A percentile compares a stretch with the other conserved stretches of the same genome.
phyloP scores from a whole-genome alignment of 2,113 vertebrate species.

The Talpa occidentalis region DNA sequence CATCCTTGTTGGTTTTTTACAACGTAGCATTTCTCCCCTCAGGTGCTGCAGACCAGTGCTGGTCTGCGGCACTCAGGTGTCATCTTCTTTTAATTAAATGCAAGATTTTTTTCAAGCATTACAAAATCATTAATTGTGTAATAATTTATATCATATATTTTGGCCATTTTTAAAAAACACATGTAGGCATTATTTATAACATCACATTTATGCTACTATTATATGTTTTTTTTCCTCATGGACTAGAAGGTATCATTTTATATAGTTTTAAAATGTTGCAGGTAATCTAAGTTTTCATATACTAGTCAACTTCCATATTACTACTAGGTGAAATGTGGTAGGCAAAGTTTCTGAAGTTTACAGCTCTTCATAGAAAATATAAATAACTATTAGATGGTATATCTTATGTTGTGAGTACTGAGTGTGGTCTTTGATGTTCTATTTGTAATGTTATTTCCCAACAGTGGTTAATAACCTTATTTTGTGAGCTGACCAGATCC shows the following conservation, averaged over 20 bases:
- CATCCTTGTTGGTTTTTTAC: no score
- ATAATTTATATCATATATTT: neutral
- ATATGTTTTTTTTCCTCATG: neutral
- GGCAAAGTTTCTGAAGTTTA: slow-evolving; percentile 71
- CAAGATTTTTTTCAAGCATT: slow-evolving; percentile 14
- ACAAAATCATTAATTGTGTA: neutral
- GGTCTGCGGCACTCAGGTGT: no score
- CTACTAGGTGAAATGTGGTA: slow-evolving; percentile 76
- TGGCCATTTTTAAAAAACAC: neutral
- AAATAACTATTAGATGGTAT: slow-evolving; percentile 65
- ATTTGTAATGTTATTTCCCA: slow-evolving; percentile 78
- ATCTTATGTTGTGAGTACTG: slow-evolving; percentile 74
- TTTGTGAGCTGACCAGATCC: neutral
- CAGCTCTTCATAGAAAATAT: slow-evolving; percentile 69
- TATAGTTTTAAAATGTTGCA: slow-evolving; percentile 72
- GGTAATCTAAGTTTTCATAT: slow-evolving; percentile 33
- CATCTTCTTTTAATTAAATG: neutral
- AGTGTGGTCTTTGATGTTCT: slow-evolving; percentile 77
- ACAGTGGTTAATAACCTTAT: neutral
- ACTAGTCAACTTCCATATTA: slow-evolving; percentile 43
- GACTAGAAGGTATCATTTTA: neutral
- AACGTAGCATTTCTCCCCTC: no score
- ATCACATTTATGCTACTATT: neutral
- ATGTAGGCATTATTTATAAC: neutral
- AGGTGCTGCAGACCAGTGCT: no score